Percentiles rank a stretch among this genome's conserved stretches.
Conservation (phyloP, 2,888 invertebrate species). For the Cantharis lateralis region DNA sequence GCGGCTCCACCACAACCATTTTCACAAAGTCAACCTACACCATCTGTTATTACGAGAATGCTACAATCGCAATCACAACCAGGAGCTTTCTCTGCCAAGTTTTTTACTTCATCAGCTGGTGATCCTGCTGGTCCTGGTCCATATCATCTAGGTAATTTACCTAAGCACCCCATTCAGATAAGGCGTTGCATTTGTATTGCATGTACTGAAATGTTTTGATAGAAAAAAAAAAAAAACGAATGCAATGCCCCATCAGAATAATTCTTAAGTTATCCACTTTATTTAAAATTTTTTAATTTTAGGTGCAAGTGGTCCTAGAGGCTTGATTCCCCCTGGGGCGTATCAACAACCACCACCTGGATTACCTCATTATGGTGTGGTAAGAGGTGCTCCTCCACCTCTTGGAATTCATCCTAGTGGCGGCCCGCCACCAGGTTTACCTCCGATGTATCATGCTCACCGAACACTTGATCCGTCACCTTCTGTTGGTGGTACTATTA, state of each 20-base stretch:
- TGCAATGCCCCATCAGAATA: too few relatives aligned
- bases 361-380: slow-evolving; percentile 44
- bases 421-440: slow-evolving; percentile 37
- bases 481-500: slow-evolving; percentile 60
- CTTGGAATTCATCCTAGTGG: slow-evolving; percentile 36
- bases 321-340: slow-evolving; percentile 35
- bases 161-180: neutral
- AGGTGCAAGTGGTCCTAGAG: slow-evolving; percentile 38
- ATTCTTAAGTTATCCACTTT: too few relatives aligned
- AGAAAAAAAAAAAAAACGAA: too few relatives aligned
- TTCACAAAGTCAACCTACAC: slow-evolving; percentile 57
- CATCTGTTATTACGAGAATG: slow-evolving; percentile 68
- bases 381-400: slow-evolving; percentile 41
- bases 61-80: slow-evolving; percentile 58
- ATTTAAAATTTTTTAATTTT: neutral
- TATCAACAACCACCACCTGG: slow-evolving; percentile 43
- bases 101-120: slow-evolving; percentile 33
- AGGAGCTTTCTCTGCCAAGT: slow-evolving; percentile 27
- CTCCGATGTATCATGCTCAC: slow-evolving; percentile 57
- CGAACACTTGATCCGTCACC: slow-evolving; percentile 61
- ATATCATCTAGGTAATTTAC: slow-evolving; percentile 19
- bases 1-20: slow-evolving; percentile 60
- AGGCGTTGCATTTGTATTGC: too few relatives aligned
- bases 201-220: too few relatives aligned
- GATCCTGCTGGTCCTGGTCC: slow-evolving; percentile 13